These are phyloP conservation scores for Notospermus geniculatus DNA, from an alignment of 1,140 invertebrate species.

Conservation along the genomic window DNA sequence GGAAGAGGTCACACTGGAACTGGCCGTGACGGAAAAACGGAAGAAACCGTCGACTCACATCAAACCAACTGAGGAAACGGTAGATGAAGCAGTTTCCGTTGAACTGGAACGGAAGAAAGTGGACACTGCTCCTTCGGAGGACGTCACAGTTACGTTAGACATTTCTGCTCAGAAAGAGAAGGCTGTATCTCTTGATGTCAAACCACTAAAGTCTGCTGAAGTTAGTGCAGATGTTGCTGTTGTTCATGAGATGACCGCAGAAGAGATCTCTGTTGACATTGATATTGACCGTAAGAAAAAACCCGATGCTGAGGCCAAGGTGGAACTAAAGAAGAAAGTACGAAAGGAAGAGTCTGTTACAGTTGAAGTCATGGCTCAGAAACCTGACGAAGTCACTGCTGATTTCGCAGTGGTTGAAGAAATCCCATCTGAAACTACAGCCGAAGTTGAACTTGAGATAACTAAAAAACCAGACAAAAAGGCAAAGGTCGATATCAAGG, in stretches of 20 bases:
- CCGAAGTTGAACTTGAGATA: constrained; percentile 7
- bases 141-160: not conserved
- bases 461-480: constrained; percentile 9
- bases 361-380: constrained; percentile 16
- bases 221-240: too few species aligned
- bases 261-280: too few species aligned
- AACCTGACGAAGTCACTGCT: not conserved
- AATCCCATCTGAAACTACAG: constrained; percentile 3
- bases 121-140: not conserved
- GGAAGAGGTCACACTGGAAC: not conserved
- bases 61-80: constrained; percentile 2
- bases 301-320: too few species aligned
- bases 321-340: too few species aligned
- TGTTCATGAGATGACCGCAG: too few species aligned
- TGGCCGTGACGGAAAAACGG: not conserved
- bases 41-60: not conserved
- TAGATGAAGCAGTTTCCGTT: not conserved
- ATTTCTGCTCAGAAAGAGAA: constrained; percentile 1
- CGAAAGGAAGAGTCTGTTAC: constrained; percentile 19
- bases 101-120: not conserved
- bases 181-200: too few species aligned
- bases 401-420: constrained; percentile 16
- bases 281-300: too few species aligned
- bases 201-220: too few species aligned
- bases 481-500: not conserved